Conservation (phyloP, 2,888 invertebrate genomes). For the Papilio gigon region DNA sequence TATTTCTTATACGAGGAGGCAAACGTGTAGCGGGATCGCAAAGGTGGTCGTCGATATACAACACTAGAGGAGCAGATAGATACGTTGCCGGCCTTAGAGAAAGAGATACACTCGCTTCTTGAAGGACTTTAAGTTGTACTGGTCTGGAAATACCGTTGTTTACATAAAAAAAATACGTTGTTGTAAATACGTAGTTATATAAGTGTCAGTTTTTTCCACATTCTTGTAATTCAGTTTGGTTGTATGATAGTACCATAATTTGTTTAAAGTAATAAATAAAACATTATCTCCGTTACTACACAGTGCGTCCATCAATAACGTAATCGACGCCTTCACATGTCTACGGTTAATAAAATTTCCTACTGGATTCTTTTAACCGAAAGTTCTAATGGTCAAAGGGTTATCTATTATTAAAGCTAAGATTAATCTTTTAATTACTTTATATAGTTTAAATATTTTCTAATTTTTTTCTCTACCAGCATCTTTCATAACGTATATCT, state of each 20-base stretch:
- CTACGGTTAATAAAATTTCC: conserved; percentile 2
- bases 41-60: too few relatives aligned
- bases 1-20: too few relatives aligned
- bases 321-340: not conserved
- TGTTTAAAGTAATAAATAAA: conserved; percentile 12
- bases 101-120: too few relatives aligned
- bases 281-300: conserved; percentile 6
- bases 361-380: not conserved
- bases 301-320: not conserved
- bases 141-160: too few relatives aligned
- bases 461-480: not conserved
- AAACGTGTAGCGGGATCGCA: too few relatives aligned
- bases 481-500: too few relatives aligned
- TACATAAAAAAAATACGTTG: too few relatives aligned
- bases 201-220: not conserved
- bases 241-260: not conserved
- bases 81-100: too few relatives aligned
- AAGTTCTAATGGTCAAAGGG: not conserved
- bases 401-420: not conserved
- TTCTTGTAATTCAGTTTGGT: not conserved
- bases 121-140: too few relatives aligned
- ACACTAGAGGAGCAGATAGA: too few relatives aligned
- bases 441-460: not conserved
- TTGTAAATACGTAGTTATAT: not conserved
- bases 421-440: not conserved